These are phyloP conservation scores for Andrena cerasifolii DNA, from an alignment of 1,140 invertebrate genomes.

Conservation along the genomic window DNA sequence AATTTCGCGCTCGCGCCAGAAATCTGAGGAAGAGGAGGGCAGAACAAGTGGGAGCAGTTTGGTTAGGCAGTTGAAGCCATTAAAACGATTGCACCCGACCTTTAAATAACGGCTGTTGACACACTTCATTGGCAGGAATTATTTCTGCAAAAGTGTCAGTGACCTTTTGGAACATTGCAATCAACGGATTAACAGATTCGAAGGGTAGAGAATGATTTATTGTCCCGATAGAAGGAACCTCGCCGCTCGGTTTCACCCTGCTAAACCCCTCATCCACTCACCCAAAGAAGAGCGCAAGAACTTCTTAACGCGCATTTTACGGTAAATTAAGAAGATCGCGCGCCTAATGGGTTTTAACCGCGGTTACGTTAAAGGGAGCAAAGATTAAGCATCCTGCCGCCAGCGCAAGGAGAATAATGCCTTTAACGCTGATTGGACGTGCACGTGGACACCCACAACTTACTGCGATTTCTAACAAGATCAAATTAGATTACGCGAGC, in stretches of 20 bases:
- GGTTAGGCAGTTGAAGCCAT: slow-evolving; percentile 4
- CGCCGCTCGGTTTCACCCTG: no score
- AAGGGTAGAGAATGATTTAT: slow-evolving; percentile 29
- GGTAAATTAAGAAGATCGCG: background rate
- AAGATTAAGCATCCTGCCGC: background rate
- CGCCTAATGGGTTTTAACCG: background rate
- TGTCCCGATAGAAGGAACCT: no score
- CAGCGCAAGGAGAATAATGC: slow-evolving; percentile 14
- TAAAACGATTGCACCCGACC: slow-evolving; percentile 26
- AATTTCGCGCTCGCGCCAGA: background rate
- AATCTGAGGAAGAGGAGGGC: background rate
- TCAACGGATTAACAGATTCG: slow-evolving; percentile 20
- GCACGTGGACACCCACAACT: slow-evolving; percentile 2
- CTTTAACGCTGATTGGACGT: slow-evolving; percentile 32
- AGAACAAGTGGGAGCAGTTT: slow-evolving; percentile 17
- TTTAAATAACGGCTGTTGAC: slow-evolving; percentile 41
- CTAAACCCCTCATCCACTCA: no score
- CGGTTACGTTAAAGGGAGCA: background rate
- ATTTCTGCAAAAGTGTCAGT: slow-evolving; percentile 15
- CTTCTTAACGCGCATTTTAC: background rate
- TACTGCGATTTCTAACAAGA: slow-evolving; percentile 46
- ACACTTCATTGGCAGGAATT: slow-evolving; percentile 37
- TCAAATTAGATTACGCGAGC: slow-evolving; percentile 42
- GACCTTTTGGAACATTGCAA: slow-evolving; percentile 25
- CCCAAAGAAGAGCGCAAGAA: no score